phyloP scores from a whole-genome alignment of 2,113 vertebrate species.

The Labrus mixtus region DNA sequence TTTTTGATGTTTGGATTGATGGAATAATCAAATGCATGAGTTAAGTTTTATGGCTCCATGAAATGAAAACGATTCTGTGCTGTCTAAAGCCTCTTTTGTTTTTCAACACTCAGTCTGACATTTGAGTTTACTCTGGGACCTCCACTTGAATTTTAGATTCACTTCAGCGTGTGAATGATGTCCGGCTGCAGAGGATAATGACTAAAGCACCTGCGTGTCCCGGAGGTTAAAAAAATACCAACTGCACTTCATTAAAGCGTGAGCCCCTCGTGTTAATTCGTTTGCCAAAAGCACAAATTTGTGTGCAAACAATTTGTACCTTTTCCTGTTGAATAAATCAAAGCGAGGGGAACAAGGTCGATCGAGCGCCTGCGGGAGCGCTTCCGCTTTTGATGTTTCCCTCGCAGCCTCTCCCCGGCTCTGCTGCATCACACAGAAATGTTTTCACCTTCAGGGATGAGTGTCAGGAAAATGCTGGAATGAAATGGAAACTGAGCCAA shows the following conservation, averaged over 20 bases:
- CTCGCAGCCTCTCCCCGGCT: slow-evolving; percentile 5
- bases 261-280: background rate
- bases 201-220: background rate
- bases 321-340: slow-evolving; percentile 1
- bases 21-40: too few species aligned
- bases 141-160: background rate
- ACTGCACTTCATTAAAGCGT: background rate
- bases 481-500: slow-evolving; percentile 7
- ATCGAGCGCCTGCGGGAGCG: background rate
- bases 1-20: too few species aligned
- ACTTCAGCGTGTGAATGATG: background rate
- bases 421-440: background rate
- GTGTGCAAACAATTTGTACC: background rate
- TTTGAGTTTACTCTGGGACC: background rate
- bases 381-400: background rate
- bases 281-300: background rate
- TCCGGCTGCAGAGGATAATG: background rate
- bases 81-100: too few species aligned
- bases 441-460: background rate
- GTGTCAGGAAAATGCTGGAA: background rate
- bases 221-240: background rate
- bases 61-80: background rate
- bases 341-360: background rate
- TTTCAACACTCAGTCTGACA: background rate
- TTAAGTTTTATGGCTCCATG: background rate